Conservation (phyloP, 2,113 vertebrate genomes). For the Melozone crissalis region DNA sequence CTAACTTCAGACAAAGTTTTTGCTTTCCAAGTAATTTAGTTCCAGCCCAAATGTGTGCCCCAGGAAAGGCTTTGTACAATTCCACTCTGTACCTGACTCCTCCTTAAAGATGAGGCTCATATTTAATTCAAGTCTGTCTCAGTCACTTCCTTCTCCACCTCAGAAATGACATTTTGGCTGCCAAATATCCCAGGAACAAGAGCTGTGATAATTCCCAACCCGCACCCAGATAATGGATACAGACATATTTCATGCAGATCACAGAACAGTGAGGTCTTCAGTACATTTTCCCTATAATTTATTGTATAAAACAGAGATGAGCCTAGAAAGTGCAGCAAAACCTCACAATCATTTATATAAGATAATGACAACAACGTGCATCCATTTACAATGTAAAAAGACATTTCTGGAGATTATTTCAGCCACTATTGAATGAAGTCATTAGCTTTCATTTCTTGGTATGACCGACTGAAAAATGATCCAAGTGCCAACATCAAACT, state of each 20-base stretch:
- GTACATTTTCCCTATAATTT: background rate
- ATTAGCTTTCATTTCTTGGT: constrained; percentile 12
- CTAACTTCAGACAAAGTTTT: background rate
- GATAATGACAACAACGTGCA: background rate
- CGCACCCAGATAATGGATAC: background rate
- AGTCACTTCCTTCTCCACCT: background rate
- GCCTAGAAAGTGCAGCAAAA: background rate
- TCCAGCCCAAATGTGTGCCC: background rate
- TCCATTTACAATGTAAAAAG: background rate
- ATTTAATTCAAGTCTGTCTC: constrained; percentile 24
- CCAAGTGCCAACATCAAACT: constrained; percentile 22
- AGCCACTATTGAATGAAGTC: constrained; percentile 5
- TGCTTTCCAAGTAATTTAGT: constrained; percentile 22
- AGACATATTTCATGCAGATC: background rate
- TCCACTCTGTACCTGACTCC: background rate
- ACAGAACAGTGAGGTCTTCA: background rate
- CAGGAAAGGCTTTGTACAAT: background rate
- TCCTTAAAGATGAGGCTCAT: constrained; percentile 12
- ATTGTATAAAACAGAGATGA: background rate
- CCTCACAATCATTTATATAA: background rate
- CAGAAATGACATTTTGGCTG: background rate
- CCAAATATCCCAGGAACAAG: background rate
- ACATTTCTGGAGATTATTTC: background rate
- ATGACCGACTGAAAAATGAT: background rate
- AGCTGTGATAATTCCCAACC: background rate